Evolutionary conservation across 2,797 vertebrate genomes (phyloP).

Genomic region (Tadarida brasiliensis): DNA sequence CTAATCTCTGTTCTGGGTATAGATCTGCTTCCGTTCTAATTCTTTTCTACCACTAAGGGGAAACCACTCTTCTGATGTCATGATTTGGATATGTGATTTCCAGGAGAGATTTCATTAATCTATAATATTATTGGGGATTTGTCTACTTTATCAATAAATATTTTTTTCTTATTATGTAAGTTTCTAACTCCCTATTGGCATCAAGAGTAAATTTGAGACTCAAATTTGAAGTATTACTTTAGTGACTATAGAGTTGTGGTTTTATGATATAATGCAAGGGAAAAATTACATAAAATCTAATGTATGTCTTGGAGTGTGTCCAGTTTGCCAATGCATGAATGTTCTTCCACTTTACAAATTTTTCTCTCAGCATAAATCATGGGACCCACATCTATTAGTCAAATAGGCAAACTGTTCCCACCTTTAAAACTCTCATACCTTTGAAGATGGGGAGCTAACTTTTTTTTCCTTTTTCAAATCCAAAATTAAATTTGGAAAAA

Average conservation of each 20-base stretch:
- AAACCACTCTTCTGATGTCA: not conserved
- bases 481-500: conserved; percentile 57
- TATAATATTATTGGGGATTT: conserved; percentile 39
- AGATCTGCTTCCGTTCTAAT: not conserved
- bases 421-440: conserved; percentile 42
- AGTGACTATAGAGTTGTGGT: not conserved
- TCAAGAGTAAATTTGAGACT: conserved; percentile 58
- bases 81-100: conserved; percentile 49
- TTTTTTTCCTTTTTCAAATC: conserved; percentile 59
- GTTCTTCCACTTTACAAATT: conserved; percentile 39
- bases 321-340: conserved; percentile 30
- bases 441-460: not conserved
- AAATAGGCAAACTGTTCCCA: conserved; percentile 42
- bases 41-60: not conserved
- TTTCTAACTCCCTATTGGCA: not conserved
- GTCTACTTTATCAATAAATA: conserved; percentile 22
- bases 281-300: conserved; percentile 38
- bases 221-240: conserved; percentile 35
- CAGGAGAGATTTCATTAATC: conserved; percentile 49
- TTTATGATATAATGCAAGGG: conserved; percentile 30
- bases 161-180: conserved; percentile 39
- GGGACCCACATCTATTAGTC: not conserved
- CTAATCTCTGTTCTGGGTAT: not conserved
- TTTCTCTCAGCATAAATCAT: not conserved
- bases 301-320: not conserved